Evolutionary conservation across 2,888 invertebrate species (phyloP).

Genomic region (Torymus tubicola): DNA sequence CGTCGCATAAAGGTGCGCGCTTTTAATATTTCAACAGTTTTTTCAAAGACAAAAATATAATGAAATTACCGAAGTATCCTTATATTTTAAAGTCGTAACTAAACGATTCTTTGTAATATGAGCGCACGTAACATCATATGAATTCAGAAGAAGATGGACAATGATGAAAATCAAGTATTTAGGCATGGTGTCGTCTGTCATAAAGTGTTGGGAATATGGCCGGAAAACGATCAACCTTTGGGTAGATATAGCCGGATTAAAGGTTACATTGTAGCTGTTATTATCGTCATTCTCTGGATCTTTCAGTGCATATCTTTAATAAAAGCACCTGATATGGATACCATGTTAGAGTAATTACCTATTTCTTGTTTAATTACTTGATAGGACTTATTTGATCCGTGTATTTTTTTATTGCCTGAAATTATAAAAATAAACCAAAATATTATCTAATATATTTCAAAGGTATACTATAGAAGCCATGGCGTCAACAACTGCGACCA

Average conservation of each 20-base stretch:
- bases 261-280: not conserved
- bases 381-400: not conserved
- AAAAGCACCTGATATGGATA: not conserved
- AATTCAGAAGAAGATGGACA: too few species aligned
- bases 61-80: too few species aligned
- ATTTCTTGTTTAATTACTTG: not conserved
- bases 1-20: too few species aligned
- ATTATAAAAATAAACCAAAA: not conserved
- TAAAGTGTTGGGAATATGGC: not conserved
- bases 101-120: too few species aligned
- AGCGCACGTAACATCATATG: too few species aligned
- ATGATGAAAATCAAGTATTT: not conserved
- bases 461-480: not conserved
- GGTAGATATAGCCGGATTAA: not conserved
- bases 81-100: too few species aligned
- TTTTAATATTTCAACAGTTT: too few species aligned
- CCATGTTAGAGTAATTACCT: not conserved
- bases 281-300: not conserved
- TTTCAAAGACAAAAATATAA: too few species aligned
- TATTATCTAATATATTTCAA: not conserved
- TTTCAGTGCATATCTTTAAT: constrained; percentile 2
- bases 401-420: not conserved
- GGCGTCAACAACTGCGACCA: not conserved
- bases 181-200: not conserved
- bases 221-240: not conserved